A percentile compares a stretch with the other conserved stretches of the same genome.
These are phyloP conservation scores for Microctonus brassicae DNA, from an alignment of 2,888 invertebrate genomes.

Conservation along the genomic window DNA sequence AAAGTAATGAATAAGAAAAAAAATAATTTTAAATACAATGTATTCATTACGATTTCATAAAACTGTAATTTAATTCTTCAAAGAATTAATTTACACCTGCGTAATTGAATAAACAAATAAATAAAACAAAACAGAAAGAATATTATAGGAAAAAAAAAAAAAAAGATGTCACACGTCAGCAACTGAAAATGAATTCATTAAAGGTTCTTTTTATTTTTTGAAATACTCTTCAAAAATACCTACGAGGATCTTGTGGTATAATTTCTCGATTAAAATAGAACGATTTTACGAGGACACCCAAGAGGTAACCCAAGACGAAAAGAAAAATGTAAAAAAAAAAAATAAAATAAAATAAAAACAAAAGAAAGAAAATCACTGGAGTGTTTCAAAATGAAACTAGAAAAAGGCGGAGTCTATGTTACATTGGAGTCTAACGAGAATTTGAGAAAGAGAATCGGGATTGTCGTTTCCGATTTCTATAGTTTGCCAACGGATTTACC, in stretches of 20 bases:
- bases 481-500: slow-evolving; percentile 21
- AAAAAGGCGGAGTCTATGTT: slow-evolving; percentile 37
- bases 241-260: slow-evolving; percentile 25
- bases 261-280: slow-evolving; percentile 33
- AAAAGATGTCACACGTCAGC: background rate
- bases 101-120: background rate
- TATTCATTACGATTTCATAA: background rate
- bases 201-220: background rate
- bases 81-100: background rate
- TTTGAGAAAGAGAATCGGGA: background rate
- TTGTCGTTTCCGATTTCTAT: slow-evolving; percentile 19
- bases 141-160: too few species aligned
- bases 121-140: too few species aligned
- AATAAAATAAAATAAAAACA: background rate
- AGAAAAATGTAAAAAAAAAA: background rate
- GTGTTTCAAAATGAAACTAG: slow-evolving; percentile 34
- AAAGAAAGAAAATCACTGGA: slow-evolving; percentile 30
- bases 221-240: background rate
- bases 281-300: slow-evolving; percentile 16
- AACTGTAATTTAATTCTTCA: too few species aligned
- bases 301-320: background rate
- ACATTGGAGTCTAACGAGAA: slow-evolving; percentile 32
- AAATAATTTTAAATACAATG: background rate
- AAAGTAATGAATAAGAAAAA: background rate
- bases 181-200: slow-evolving; percentile 2